Conservation (phyloP, 1,140 invertebrate genomes). For the Drosophila pallidifrons region DNA sequence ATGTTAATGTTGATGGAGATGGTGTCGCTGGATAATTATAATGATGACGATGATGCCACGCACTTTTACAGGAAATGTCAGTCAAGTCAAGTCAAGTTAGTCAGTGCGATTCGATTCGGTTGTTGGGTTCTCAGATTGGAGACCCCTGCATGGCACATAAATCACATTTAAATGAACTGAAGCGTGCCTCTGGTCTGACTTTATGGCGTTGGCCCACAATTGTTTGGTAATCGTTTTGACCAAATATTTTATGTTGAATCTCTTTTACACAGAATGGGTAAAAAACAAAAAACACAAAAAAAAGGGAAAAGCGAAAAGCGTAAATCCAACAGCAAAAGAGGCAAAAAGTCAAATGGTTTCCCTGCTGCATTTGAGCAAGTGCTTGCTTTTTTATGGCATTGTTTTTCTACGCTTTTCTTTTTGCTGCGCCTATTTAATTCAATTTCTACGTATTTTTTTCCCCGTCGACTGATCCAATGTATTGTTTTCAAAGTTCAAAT, state of each 20-base stretch:
- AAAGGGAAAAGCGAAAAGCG: neutral
- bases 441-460: conserved; percentile 36
- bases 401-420: conserved; percentile 31
- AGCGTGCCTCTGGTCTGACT: conserved; percentile 45
- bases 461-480: neutral
- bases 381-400: conserved; percentile 26
- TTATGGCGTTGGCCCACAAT: conserved; percentile 37
- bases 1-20: conserved; percentile 3
- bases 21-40: conserved; percentile 14
- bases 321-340: neutral
- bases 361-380: conserved; percentile 37
- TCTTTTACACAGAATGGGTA: conserved; percentile 5
- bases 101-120: conserved; percentile 13
- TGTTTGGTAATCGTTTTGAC: conserved; percentile 51
- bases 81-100: conserved; percentile 32
- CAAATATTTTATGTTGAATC: conserved; percentile 29
- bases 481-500: conserved; percentile 31
- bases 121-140: conserved; percentile 25
- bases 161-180: conserved; percentile 64
- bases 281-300: neutral
- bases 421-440: conserved; percentile 46
- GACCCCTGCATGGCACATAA: conserved; percentile 34
- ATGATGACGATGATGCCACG: conserved; percentile 23
- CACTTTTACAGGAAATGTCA: conserved; percentile 53
- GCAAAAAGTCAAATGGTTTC: conserved; percentile 31